phyloP scores from a whole-genome alignment of 2,113 vertebrate genomes.

The Zapornia atra region DNA sequence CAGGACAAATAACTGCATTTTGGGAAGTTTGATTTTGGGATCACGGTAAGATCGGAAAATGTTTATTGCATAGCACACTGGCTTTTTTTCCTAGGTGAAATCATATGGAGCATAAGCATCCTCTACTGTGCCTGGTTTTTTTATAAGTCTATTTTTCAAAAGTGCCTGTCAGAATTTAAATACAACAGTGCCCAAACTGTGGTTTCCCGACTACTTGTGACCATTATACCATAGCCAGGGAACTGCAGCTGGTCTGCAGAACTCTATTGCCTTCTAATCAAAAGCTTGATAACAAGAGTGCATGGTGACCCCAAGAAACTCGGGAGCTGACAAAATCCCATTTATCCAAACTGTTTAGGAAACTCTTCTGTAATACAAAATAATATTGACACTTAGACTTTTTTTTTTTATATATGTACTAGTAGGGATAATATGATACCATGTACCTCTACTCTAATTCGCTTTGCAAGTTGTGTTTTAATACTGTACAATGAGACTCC shows the following conservation, averaged over 20 bases:
- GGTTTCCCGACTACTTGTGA: neutral
- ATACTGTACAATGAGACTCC: slow-evolving; percentile 46
- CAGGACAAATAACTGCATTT: neutral
- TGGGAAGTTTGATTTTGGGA: neutral
- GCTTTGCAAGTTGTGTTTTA: slow-evolving; percentile 40
- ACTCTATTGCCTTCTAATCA: neutral
- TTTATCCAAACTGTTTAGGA: neutral
- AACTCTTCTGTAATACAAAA: slow-evolving; percentile 19
- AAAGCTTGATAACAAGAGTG: neutral
- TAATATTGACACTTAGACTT: slow-evolving; percentile 27
- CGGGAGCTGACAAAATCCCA: neutral
- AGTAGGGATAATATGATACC: neutral
- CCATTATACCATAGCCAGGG: neutral
- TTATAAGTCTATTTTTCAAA: neutral
- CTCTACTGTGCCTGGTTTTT: neutral
- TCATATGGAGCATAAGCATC: neutral
- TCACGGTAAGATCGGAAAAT: neutral
- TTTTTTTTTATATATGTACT: neutral
- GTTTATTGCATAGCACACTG: slow-evolving; percentile 41
- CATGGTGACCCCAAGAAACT: neutral
- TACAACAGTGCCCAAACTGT: neutral
- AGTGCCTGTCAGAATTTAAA: slow-evolving; percentile 26
- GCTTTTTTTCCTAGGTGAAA: slow-evolving; percentile 13
- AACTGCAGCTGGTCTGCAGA: neutral
- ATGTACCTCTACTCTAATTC: slow-evolving; percentile 20